Base-by-base conservation (phyloP, 1,140 invertebrate genomes). In the Anastatus disparis region DNA sequence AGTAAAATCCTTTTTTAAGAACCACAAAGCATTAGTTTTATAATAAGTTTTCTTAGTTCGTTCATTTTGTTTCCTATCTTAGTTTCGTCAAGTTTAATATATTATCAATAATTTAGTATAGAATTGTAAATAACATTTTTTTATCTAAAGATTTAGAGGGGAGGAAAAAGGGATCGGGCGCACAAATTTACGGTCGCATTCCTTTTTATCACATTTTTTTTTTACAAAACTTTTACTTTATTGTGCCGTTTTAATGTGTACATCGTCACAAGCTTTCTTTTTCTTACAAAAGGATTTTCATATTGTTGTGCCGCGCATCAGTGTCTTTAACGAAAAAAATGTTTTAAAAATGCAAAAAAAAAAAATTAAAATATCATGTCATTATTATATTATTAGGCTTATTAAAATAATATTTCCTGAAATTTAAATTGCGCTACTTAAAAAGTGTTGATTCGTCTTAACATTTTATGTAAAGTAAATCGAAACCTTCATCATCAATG, bases 1-100 rank as follows among this genome's bases (percentile, higher is more conserved):
- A 42, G 46, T 59, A 61, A 70, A 74, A 70, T 74, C 72, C 72
- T 70, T 70, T 74, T 70, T 44, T 62, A 70, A 74, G 63, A 66
- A 70, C 13, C 24, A 58, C 9, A 15, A 65, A 69, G 38, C 58
- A 31, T 62, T 61, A 48, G 15, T 29, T 52, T 64, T 27, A 13
- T 24, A 40, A n/a, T 46, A 40, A 63, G 20, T 35, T 22, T 53
- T 62, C 17, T 42, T n/a, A 27, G 38, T 52, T 65, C 44, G 3
- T 15, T 52, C 50, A 20, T 59, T 56, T 64, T 27, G 26, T 67
- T 67, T 35, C 17, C 46, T 52, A 53, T 50, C 15, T 62, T n/a
- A 6, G 2, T 17, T 61, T 69, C 27, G 22, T 13, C 10, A n/a
- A 29, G 26, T 7, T 52, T 13, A 40, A 52, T 9, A 59, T 35